Evolutionary conservation across 2,113 vertebrate genomes (phyloP).

Genomic region (Choloepus hoffmanni): DNA sequence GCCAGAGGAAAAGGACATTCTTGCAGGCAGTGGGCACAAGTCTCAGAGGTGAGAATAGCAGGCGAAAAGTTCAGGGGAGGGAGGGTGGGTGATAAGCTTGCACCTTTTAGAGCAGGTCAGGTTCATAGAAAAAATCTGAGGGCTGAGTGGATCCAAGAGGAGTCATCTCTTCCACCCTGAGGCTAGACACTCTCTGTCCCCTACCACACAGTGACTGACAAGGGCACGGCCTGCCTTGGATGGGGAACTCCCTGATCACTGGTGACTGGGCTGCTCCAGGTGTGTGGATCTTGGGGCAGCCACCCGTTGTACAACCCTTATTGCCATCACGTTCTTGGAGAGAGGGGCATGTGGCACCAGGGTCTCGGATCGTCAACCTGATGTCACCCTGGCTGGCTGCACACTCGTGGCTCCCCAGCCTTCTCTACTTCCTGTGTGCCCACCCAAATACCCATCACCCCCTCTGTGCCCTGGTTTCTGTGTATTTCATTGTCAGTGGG

Average conservation of each 20-base stretch:
- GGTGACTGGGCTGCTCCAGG: not conserved
- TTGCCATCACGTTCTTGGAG: accelerated
- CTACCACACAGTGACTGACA: not conserved
- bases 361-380: not conserved
- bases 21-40: not conserved
- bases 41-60: not conserved
- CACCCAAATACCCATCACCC: not conserved
- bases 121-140: not conserved
- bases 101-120: not conserved
- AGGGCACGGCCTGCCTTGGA: not conserved
- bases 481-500: not conserved
- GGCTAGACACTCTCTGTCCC: not conserved
- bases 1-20: not conserved
- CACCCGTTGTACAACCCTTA: not conserved
- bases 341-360: not conserved
- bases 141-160: not conserved
- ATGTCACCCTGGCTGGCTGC: not conserved
- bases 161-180: not conserved
- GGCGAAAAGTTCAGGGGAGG: not conserved
- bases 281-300: not conserved
- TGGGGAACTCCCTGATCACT: not conserved
- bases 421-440: not conserved
- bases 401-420: not conserved
- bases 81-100: not conserved
- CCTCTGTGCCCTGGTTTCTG: not conserved